phyloP scores from a whole-genome alignment of 2,888 invertebrate species.

The Tyria jacobaeae region DNA sequence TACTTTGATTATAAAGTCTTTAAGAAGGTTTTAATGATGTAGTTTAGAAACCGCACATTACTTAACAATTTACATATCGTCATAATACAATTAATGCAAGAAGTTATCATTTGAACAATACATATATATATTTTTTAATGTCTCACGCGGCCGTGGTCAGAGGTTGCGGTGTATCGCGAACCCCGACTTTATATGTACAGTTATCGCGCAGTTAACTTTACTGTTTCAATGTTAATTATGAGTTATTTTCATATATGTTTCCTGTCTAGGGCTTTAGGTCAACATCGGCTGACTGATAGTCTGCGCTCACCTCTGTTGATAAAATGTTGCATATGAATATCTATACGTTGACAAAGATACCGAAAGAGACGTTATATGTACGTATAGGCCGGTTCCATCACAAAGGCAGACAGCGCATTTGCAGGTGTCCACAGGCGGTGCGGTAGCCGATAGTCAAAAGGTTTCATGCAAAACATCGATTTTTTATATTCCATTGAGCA shows the following conservation, averaged over 20 bases:
- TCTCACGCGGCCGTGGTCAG: slow-evolving; percentile 20
- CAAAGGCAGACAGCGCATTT: too few species aligned
- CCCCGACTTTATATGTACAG: slow-evolving; percentile 27
- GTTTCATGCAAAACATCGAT: too few species aligned
- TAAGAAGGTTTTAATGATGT: too few species aligned
- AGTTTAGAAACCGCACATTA: background rate
- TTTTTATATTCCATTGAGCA: too few species aligned
- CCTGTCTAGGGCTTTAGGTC: slow-evolving; percentile 22
- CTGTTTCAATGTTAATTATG: slow-evolving; percentile 35
- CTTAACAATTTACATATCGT: background rate
- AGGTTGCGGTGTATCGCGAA: slow-evolving; percentile 17
- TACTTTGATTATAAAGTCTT: too few species aligned
- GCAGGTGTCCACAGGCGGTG: too few species aligned
- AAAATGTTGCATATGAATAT: too few species aligned
- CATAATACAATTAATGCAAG: slow-evolving; percentile 5
- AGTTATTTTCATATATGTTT: slow-evolving; percentile 34
- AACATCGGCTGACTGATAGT: background rate
- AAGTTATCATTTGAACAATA: slow-evolving; percentile 10
- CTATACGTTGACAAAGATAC: too few species aligned
- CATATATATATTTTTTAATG: slow-evolving; percentile 38
- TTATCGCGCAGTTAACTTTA: slow-evolving; percentile 22
- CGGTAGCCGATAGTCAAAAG: too few species aligned
- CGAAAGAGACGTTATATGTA: too few species aligned
- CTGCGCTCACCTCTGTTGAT: background rate
- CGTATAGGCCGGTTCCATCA: too few species aligned